Conservation (phyloP, 64 coral and sea anemone species). For the Porites lutea region DNA sequence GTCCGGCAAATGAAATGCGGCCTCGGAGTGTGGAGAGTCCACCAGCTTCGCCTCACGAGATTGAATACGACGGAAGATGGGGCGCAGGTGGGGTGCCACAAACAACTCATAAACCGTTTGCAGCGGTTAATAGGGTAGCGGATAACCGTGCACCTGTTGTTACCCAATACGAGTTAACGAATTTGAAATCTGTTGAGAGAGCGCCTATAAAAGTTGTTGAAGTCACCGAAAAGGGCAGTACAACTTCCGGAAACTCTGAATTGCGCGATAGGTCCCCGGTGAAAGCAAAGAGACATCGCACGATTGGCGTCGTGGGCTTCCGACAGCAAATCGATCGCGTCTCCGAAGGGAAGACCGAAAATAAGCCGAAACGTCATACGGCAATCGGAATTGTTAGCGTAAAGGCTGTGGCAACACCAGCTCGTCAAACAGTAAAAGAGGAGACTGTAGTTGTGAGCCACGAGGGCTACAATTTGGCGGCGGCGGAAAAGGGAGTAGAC, state of each 20-base stretch:
- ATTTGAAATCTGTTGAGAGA: constrained; percentile 33
- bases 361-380: constrained; percentile 74
- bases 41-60: constrained; percentile 9
- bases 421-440: constrained; percentile 40
- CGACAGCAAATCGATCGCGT: constrained; percentile 73
- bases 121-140: background rate
- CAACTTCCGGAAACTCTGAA: constrained; percentile 12
- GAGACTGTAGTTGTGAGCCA: constrained; percentile 23
- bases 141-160: background rate
- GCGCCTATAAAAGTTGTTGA: constrained; percentile 77
- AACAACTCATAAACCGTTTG: background rate
- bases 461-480: background rate
- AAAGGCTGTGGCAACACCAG: constrained; percentile 12
- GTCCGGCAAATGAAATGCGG: constrained; percentile 44
- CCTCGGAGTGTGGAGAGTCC: background rate
- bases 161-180: constrained; percentile 38
- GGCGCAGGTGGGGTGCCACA: background rate
- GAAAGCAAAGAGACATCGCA: constrained; percentile 60
- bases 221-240: constrained; percentile 46
- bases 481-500: background rate
- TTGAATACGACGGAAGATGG: background rate
- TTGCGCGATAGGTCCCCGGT: constrained; percentile 6
- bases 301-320: constrained; percentile 69
- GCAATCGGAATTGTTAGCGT: constrained; percentile 60
- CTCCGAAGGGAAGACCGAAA: constrained; percentile 26